These are phyloP conservation scores for Coleophora deauratella DNA, from an alignment of 2,888 invertebrate species.

Conservation along the genomic window DNA sequence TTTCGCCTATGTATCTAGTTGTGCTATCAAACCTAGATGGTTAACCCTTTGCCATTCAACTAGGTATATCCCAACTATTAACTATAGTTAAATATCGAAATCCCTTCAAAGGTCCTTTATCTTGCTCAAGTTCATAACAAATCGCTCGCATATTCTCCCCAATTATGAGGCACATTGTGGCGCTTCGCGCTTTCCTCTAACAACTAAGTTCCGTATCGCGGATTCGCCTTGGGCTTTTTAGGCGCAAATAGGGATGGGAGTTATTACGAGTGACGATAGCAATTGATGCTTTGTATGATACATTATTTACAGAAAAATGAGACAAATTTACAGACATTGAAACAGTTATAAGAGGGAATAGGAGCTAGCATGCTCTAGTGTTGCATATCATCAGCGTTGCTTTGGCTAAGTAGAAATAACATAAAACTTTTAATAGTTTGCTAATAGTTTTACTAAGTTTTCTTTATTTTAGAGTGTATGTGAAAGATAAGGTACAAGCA, in stretches of 20 bases:
- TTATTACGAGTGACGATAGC: conserved; percentile 13
- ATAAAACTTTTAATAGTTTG: no score
- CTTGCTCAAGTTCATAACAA: conserved; percentile 37
- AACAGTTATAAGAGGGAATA: no score
- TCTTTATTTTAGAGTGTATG: no score
- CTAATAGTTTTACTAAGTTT: no score
- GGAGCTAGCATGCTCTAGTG: no score
- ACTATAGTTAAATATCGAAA: conserved; percentile 25
- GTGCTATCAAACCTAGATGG: not conserved
- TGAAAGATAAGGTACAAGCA: no score
- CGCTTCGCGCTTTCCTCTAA: conserved; percentile 24
- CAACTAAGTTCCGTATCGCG: conserved; percentile 36
- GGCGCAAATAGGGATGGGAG: conserved; percentile 14
- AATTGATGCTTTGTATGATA: not conserved
- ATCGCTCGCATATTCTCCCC: conserved; percentile 42
- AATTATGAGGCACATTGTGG: conserved; percentile 31
- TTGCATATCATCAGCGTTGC: no score
- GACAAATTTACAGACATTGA: no score
- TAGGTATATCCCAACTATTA: conserved; percentile 4
- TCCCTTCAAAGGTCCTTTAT: conserved; percentile 44
- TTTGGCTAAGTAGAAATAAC: no score
- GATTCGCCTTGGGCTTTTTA: conserved; percentile 30
- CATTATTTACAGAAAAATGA: not conserved
- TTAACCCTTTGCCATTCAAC: conserved; percentile 4
- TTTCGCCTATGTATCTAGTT: no score